Conservation (phyloP, 2,888 invertebrate species). For the Thyatira batis region DNA sequence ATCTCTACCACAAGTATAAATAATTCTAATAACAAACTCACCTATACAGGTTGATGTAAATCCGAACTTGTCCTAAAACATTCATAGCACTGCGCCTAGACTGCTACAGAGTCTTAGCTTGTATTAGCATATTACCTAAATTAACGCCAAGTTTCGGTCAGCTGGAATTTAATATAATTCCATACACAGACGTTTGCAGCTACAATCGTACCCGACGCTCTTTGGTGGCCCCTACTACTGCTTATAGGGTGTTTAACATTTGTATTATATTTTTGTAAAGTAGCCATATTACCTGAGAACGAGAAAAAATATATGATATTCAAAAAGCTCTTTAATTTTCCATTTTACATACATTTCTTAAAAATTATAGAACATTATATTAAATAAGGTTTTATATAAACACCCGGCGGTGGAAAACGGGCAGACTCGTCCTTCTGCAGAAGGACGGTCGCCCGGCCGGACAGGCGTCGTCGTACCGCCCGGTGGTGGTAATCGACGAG, state of each 20-base stretch:
- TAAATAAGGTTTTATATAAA: no score
- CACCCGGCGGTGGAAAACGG: no score
- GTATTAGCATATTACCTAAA: conserved; percentile 59
- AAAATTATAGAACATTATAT: no score
- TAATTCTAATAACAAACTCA: background rate
- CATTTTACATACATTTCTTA: no score
- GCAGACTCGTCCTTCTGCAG: no score
- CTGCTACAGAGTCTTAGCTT: conserved; percentile 20
- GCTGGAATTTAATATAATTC: conserved; percentile 70
- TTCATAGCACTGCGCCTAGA: background rate
- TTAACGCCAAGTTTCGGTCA: conserved; percentile 54
- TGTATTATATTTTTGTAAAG: background rate
- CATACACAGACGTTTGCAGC: conserved; percentile 63
- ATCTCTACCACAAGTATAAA: background rate
- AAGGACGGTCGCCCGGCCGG: no score
- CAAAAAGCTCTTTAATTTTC: no score
- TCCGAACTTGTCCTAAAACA: background rate
- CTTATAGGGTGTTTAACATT: conserved; percentile 48
- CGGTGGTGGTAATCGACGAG: no score
- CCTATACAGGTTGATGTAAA: background rate
- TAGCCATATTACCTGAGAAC: background rate
- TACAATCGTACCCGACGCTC: conserved; percentile 64
- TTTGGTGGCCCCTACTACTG: conserved; percentile 46
- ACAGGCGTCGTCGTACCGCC: no score
- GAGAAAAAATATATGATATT: no score